Evolutionary conservation across 2,888 invertebrate genomes (phyloP).

Genomic region (Orgyia antiqua): DNA sequence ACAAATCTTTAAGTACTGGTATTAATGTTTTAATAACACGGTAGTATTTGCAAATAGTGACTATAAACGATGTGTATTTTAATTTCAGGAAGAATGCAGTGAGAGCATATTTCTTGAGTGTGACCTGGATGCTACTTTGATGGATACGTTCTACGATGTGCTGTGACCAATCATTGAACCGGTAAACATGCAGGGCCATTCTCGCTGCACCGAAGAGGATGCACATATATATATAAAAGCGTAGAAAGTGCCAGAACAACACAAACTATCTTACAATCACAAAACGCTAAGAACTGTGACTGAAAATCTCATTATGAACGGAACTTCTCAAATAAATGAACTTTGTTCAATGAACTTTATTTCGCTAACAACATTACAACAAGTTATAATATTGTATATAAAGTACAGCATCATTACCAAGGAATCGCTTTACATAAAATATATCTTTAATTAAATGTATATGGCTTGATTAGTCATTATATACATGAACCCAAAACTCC

Average conservation of each 20-base stretch:
- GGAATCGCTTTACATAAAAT: slow-evolving; percentile 63
- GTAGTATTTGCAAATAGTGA: too few species aligned
- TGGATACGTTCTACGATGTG: slow-evolving; percentile 70
- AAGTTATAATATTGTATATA: too few species aligned
- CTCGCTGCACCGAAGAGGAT: slow-evolving; percentile 11
- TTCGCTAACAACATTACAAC: slow-evolving; percentile 30
- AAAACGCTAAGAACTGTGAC: slow-evolving; percentile 1
- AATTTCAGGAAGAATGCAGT: slow-evolving; percentile 65
- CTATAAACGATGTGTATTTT: too few species aligned
- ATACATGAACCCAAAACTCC: slow-evolving; percentile 40
- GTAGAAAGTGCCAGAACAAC: slow-evolving; percentile 13
- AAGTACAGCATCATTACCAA: slow-evolving; percentile 65
- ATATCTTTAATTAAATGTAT: slow-evolving; percentile 39
- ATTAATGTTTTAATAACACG: too few species aligned
- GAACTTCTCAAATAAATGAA: slow-evolving; percentile 4
- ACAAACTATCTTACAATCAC: neutral
- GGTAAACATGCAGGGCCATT: slow-evolving; percentile 4
- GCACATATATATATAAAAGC: slow-evolving; percentile 32
- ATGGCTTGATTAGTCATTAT: slow-evolving; percentile 45
- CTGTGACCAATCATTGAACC: slow-evolving; percentile 43
- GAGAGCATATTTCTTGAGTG: slow-evolving; percentile 70
- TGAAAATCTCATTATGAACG: slow-evolving; percentile 14
- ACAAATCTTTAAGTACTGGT: too few species aligned
- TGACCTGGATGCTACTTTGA: slow-evolving; percentile 64
- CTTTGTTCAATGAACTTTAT: slow-evolving; percentile 28